These are phyloP conservation scores for Ailurus styani DNA, from an alignment of 2,113 vertebrate genomes.

Conservation along the genomic window DNA sequence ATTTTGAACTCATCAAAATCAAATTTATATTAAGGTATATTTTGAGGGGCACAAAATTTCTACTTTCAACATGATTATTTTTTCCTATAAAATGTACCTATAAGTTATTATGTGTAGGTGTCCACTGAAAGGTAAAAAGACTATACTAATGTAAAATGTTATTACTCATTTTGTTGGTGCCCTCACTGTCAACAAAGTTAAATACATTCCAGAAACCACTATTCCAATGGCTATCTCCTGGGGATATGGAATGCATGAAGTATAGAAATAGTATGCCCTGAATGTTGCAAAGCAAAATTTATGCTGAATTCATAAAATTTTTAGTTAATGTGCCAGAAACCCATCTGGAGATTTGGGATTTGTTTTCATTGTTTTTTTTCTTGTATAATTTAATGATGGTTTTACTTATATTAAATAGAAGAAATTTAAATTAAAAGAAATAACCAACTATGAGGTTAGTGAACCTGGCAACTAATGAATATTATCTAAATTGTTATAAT, in stretches of 20 bases:
- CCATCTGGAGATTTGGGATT: neutral
- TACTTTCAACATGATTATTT: neutral
- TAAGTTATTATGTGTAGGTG: neutral
- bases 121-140: neutral
- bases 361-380: neutral
- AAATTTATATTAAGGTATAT: neutral
- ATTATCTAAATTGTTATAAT: neutral
- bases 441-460: neutral
- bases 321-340: neutral
- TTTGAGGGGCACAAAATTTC: neutral
- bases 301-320: neutral
- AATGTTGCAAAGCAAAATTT: neutral
- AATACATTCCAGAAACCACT: neutral
- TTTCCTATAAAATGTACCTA: neutral
- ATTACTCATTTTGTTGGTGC: neutral
- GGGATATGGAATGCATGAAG: neutral
- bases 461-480: constrained; percentile 5
- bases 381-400: neutral
- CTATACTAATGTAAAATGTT: neutral
- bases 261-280: neutral
- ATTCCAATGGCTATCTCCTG: neutral
- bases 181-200: neutral
- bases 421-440: neutral
- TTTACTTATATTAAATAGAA: constrained; percentile 28
- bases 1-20: neutral